phyloP scores from a whole-genome alignment of 1,140 invertebrate genomes.

The Drosophila equinoxialis region DNA sequence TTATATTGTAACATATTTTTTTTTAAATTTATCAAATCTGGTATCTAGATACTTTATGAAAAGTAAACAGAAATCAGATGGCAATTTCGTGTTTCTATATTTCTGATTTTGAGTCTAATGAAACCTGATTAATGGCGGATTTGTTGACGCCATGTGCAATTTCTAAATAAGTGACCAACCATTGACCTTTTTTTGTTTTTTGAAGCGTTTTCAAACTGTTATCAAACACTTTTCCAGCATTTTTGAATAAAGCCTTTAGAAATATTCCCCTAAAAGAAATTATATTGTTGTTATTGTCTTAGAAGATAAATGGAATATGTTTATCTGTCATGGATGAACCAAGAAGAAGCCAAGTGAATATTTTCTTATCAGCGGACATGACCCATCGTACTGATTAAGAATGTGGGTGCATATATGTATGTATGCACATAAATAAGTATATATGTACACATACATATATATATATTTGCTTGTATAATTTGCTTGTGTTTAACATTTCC shows the following conservation, averaged over 20 bases:
- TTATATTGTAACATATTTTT: conserved; percentile 4
- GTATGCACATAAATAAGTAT: background rate
- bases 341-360: too few relatives aligned
- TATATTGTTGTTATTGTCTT: too few relatives aligned
- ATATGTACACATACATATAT: background rate
- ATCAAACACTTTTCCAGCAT: background rate
- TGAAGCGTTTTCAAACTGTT: background rate
- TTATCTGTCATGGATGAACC: too few relatives aligned
- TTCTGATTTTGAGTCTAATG: background rate
- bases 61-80: conserved; percentile 1
- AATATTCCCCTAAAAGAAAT: background rate
- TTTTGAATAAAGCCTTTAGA: conserved; percentile 3
- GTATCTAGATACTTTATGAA: background rate
- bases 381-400: too few relatives aligned
- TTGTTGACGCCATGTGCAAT: background rate
- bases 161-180: background rate
- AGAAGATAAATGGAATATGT: too few relatives aligned
- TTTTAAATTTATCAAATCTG: background rate
- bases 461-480: too few relatives aligned
- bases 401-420: background rate
- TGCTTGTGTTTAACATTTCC: too few relatives aligned
- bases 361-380: too few relatives aligned
- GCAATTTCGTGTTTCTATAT: background rate
- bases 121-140: background rate
- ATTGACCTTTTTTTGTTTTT: background rate